These are phyloP conservation scores for Eucriotettix oculatus DNA, from an alignment of 2,888 invertebrate genomes.

Conservation along the genomic window DNA sequence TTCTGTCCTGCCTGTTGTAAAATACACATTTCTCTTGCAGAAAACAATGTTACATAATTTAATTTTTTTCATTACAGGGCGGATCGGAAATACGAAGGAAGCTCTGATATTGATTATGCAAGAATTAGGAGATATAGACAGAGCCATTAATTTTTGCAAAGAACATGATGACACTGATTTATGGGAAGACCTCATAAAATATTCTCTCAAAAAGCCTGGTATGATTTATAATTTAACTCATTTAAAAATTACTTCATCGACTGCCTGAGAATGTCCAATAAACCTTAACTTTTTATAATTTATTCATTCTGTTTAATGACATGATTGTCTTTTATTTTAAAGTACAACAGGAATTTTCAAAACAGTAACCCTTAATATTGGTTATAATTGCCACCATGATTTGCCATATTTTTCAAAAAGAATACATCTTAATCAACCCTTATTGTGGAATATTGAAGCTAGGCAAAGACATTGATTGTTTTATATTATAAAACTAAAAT, in stretches of 20 bases:
- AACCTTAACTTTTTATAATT: no score
- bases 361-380: no score
- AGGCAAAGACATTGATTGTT: no score
- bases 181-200: constrained; percentile 77
- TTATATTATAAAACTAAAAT: no score
- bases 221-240: constrained; percentile 8
- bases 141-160: constrained; percentile 92
- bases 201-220: constrained; percentile 75
- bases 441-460: no score
- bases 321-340: no score
- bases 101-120: constrained; percentile 80
- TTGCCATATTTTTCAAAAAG: no score
- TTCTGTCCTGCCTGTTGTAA: background rate
- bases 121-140: constrained; percentile 71
- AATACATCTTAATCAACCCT: no score
- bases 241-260: background rate
- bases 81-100: constrained; percentile 80
- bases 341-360: no score
- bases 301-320: no score
- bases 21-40: background rate
- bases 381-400: no score
- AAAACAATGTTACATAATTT: background rate
- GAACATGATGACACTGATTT: constrained; percentile 87
- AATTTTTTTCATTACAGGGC: constrained; percentile 28
- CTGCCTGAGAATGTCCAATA: no score